A percentile compares a stretch with the other conserved stretches of the same genome.
Conservation (phyloP, 2,113 vertebrate species). For the Oreochromis tanganicae region DNA sequence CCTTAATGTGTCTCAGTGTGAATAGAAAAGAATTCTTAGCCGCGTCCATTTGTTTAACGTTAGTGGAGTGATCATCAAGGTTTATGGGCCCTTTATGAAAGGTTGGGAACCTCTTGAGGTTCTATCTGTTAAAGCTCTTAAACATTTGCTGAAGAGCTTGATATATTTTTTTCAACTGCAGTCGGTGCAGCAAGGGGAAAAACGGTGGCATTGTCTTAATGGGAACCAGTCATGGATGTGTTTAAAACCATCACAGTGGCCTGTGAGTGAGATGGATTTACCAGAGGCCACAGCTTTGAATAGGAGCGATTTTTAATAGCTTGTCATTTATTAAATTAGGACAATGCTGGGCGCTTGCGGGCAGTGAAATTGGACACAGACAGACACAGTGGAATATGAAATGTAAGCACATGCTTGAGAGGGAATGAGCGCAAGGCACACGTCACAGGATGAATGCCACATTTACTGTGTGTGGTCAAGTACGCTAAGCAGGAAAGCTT, state of each 20-base stretch:
- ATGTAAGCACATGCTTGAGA: conserved; percentile 66
- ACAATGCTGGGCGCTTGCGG: conserved; percentile 64
- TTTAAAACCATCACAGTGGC: conserved; percentile 54
- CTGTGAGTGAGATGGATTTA: conserved; percentile 54
- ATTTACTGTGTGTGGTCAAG: conserved; percentile 72
- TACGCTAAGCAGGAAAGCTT: conserved; percentile 8
- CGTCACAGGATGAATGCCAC: conserved; percentile 51
- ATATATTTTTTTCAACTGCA: background rate
- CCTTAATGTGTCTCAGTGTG: background rate
- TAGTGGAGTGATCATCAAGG: background rate
- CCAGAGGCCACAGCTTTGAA: conserved; percentile 60
- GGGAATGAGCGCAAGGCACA: conserved; percentile 23
- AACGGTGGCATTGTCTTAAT: conserved; percentile 66
- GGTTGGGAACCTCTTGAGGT: background rate
- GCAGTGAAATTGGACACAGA: conserved; percentile 61
- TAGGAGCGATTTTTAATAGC: conserved; percentile 66
- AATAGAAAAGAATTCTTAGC: background rate
- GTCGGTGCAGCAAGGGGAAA: conserved; percentile 16
- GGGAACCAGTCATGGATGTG: conserved; percentile 52
- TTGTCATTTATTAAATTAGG: conserved; percentile 74
- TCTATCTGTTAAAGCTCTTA: conserved; percentile 20
- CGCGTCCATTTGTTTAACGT: background rate
- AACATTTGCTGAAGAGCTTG: background rate
- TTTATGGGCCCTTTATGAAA: conserved; percentile 13
- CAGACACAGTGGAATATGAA: conserved; percentile 67